Conservation (phyloP, 2,888 invertebrate genomes). For the Slavum lentiscoides region DNA sequence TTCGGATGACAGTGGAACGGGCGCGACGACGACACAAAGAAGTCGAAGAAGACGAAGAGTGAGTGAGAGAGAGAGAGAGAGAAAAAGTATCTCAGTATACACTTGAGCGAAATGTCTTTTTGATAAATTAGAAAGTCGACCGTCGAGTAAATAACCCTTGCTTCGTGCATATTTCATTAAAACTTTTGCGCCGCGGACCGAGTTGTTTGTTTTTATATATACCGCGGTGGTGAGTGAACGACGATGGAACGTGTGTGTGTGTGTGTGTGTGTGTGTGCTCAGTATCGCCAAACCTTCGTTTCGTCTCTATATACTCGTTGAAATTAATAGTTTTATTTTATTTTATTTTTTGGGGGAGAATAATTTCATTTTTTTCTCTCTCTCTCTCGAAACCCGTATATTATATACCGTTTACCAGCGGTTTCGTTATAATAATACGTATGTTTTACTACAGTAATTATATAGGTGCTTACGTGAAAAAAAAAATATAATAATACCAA, state of each 20-base stretch:
- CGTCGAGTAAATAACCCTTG: slow-evolving; percentile 54
- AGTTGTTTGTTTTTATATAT: slow-evolving; percentile 51
- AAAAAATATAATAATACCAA: too few relatives aligned
- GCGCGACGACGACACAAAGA: slow-evolving; percentile 40
- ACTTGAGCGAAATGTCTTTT: slow-evolving; percentile 53
- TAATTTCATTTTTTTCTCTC: too few relatives aligned
- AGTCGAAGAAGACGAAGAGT: slow-evolving; percentile 39
- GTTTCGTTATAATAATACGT: too few relatives aligned
- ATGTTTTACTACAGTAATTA: too few relatives aligned
- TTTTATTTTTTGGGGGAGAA: not conserved
- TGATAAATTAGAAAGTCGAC: slow-evolving; percentile 54
- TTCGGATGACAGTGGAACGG: slow-evolving; percentile 51
- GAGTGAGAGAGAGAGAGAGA: slow-evolving; percentile 24
- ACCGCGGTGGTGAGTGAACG: slow-evolving; percentile 31
- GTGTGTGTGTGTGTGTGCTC: slow-evolving; percentile 25
- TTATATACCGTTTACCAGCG: too few relatives aligned
- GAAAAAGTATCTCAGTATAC: slow-evolving; percentile 25
- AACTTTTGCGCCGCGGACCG: slow-evolving; percentile 44
- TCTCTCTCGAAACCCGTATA: too few relatives aligned
- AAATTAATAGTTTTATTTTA: slow-evolving; percentile 37
- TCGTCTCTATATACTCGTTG: not conserved
- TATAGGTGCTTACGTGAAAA: too few relatives aligned
- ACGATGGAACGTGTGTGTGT: slow-evolving; percentile 1
- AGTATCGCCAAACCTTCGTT: slow-evolving; percentile 2
- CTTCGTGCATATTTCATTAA: slow-evolving; percentile 53